These are phyloP conservation scores for Dascillus cervinus DNA, from an alignment of 2,888 invertebrate genomes.

Conservation along the genomic window DNA sequence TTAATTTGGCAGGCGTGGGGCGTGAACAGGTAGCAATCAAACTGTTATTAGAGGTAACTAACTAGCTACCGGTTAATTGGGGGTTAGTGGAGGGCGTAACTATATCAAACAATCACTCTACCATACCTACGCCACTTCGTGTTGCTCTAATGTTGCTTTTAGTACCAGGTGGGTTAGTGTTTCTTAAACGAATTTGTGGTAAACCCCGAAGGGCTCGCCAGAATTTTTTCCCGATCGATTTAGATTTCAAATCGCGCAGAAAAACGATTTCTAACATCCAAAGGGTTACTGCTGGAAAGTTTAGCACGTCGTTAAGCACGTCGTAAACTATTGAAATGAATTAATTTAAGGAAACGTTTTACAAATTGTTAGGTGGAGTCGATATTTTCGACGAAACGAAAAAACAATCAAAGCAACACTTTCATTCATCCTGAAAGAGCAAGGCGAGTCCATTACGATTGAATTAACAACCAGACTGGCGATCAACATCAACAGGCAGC, in stretches of 20 bases:
- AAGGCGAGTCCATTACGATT: slow-evolving; percentile 14
- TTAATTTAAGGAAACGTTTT: no score
- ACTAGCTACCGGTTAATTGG: slow-evolving; percentile 42
- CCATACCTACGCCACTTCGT: slow-evolving; percentile 18
- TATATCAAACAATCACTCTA: slow-evolving; percentile 38
- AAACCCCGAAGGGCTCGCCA: slow-evolving; percentile 6
- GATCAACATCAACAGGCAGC: slow-evolving; percentile 29
- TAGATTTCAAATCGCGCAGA: no score
- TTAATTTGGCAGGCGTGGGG: slow-evolving; percentile 36
- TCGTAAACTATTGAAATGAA: no score
- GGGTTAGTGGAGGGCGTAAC: slow-evolving; percentile 41
- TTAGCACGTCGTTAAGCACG: no score
- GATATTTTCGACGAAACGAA: slow-evolving; percentile 10
- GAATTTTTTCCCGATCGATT: no score
- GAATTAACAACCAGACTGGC: slow-evolving; percentile 21
- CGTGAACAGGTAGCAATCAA: slow-evolving; percentile 42
- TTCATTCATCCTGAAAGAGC: slow-evolving; percentile 11
- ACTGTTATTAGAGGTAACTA: slow-evolving; percentile 40
- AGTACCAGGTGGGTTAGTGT: slow-evolving; percentile 19
- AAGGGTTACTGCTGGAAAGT: no score
- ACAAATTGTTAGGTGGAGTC: no score
- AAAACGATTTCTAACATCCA: no score
- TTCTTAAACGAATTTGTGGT: slow-evolving; percentile 21
- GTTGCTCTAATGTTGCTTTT: slow-evolving; percentile 13
- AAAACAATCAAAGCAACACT: slow-evolving; percentile 13